These are phyloP conservation scores for Ursus arctos DNA, from an alignment of 2,113 vertebrate genomes.

Conservation along the genomic window DNA sequence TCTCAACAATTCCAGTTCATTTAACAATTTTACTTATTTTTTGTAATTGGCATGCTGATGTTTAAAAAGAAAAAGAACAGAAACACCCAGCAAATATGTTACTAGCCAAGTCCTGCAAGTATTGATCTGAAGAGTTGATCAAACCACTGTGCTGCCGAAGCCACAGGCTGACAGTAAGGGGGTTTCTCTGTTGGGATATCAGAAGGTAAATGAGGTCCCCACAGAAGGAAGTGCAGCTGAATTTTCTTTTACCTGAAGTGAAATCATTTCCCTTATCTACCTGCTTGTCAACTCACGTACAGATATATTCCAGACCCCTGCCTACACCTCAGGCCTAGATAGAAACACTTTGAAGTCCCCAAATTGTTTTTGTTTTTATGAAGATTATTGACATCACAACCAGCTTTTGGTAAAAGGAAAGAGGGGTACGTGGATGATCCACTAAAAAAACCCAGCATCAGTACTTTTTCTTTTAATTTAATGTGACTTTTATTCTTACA, in stretches of 20 bases:
- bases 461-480: not conserved
- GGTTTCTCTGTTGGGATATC: not conserved
- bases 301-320: not conserved
- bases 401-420: not conserved
- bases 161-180: not conserved
- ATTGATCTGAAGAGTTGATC: not conserved
- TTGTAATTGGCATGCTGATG: not conserved
- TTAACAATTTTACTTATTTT: not conserved
- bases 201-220: not conserved
- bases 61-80: constrained; percentile 29
- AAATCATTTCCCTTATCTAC: not conserved
- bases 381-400: not conserved
- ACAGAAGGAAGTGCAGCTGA: not conserved
- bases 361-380: not conserved
- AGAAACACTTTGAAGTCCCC: not conserved
- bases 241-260: not conserved
- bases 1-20: not conserved
- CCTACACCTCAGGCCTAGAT: not conserved
- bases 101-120: not conserved
- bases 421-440: not conserved
- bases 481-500: not conserved
- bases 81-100: not conserved
- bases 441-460: not conserved
- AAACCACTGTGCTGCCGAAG: not conserved
- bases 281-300: not conserved